These are phyloP conservation scores for Myotis planiceps DNA, from an alignment of 2,797 vertebrate genomes.

Conservation along the genomic window DNA sequence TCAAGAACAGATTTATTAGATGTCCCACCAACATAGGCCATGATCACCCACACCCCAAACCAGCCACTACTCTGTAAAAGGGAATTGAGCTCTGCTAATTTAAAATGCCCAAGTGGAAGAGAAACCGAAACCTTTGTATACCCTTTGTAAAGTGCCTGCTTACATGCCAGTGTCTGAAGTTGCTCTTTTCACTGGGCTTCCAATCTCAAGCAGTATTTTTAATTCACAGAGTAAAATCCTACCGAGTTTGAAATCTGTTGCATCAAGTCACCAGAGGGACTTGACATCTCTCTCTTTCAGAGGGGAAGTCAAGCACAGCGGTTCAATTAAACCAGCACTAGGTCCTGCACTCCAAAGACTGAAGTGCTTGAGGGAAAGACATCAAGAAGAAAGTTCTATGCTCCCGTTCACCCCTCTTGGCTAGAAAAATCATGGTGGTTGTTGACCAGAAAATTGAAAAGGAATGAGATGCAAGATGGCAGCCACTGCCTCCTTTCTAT, in stretches of 20 bases:
- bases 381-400: constrained; percentile 47
- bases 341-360: constrained; percentile 48
- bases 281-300: constrained; percentile 64
- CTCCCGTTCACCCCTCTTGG: constrained; percentile 52
- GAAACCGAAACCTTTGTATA: neutral
- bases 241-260: constrained; percentile 65
- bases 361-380: constrained; percentile 59
- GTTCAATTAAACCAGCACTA: constrained; percentile 72
- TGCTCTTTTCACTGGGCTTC: neutral
- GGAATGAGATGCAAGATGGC: constrained; percentile 74
- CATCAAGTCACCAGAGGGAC: constrained; percentile 59
- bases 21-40: neutral
- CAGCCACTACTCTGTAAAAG: neutral
- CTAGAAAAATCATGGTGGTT: constrained; percentile 66
- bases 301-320: constrained; percentile 67
- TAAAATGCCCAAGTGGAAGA: neutral
- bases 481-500: constrained; percentile 34
- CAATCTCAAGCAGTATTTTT: constrained; percentile 45
- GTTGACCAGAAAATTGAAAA: constrained; percentile 75
- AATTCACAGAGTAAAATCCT: constrained; percentile 63
- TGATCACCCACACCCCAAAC: neutral
- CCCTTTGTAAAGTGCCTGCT: neutral
- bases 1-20: neutral
- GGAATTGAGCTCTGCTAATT: neutral
- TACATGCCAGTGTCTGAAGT: neutral